Evolutionary conservation across 2,113 vertebrate species (phyloP), one percentile per base, ranked within the genome.

Genomic region (Microtus pennsylvanicus): DNA sequence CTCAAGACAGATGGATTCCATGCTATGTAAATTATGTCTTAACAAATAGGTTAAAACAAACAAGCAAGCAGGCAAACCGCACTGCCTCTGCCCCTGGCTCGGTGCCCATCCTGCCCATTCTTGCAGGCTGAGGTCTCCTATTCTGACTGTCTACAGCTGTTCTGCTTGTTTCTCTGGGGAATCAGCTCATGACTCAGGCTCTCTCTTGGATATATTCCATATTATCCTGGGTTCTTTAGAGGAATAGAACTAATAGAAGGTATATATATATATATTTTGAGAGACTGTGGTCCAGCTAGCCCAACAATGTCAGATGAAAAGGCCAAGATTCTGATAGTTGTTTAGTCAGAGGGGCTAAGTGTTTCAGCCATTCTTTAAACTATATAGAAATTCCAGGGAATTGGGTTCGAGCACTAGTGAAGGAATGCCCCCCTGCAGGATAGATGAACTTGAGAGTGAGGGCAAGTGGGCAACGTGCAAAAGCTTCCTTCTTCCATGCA

Each of bases 1-100:
- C 26, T 80, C 10, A 77, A 72, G 65, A 77, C 70, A 14, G 74
- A 83, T 77, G 28, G 7, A 87, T 90, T 87, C 95, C 91, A 91
- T 52, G 17, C 58, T 45, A 94, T 28, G 1, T 50, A 92, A 91
- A 89, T 82, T 45, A 47, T 42, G 91, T 69, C 12, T 83, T 83
- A 65, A 81, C 76, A 90, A 85, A 83, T 33, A 33, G 47, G 55
- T 81, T 78, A 13, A 77, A 92, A 65, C 16, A 86, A 91, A 75
- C 28, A 67, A 81, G 21, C 77, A 38, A 30, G 50, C 50, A 58
- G 35, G 33, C 33, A 5, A 55, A 26, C 12, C 16, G 47, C 11
- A 30, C 14, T 61, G 42, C 12, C 69, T 87, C 45, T 47, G 30
- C 28, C 67, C 24, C 28, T 83, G 77, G 38, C 70, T 69, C 3